These are phyloP conservation scores for Trichonephila clavipes DNA, from an alignment of 1,140 invertebrate species.

Conservation along the genomic window DNA sequence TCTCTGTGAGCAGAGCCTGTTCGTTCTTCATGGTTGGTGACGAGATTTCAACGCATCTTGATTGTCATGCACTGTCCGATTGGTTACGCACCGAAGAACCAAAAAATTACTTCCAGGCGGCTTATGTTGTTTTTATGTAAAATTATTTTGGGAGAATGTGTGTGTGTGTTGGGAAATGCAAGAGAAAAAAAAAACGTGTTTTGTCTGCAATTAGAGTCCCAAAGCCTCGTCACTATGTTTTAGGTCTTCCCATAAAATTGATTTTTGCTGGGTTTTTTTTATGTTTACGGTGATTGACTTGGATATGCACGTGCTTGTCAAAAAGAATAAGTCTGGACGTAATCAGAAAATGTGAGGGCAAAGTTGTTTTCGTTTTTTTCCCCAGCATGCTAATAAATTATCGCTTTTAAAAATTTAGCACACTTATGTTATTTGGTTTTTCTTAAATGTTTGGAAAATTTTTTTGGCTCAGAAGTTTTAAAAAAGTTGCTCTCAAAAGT, in stretches of 20 bases:
- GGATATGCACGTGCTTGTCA: not conserved
- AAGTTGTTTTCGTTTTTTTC: no score
- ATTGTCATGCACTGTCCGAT: constrained; percentile 67
- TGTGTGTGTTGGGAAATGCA: no score
- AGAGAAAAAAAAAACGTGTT: not conserved
- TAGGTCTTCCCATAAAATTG: constrained; percentile 21
- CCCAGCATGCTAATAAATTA: no score
- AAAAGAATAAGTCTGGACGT: not conserved
- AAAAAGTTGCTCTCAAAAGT: no score
- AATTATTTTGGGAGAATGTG: not conserved
- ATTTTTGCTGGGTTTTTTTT: not conserved
- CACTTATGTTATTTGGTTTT: no score
- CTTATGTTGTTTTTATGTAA: constrained; percentile 15
- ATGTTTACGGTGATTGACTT: not conserved
- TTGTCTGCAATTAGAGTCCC: constrained; percentile 6
- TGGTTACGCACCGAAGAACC: constrained; percentile 47
- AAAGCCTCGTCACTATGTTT: not conserved
- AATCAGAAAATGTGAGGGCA: no score
- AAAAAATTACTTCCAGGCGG: constrained; percentile 57
- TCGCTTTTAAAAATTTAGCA: no score
- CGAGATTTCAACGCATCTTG: constrained; percentile 52
- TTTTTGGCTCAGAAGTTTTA: no score
- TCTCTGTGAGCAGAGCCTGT: constrained; percentile 1
- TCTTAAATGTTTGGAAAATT: no score
- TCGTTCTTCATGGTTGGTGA: constrained; percentile 46